Conservation (phyloP, 2,888 invertebrate species). For the Nemotelus nigrinus region DNA sequence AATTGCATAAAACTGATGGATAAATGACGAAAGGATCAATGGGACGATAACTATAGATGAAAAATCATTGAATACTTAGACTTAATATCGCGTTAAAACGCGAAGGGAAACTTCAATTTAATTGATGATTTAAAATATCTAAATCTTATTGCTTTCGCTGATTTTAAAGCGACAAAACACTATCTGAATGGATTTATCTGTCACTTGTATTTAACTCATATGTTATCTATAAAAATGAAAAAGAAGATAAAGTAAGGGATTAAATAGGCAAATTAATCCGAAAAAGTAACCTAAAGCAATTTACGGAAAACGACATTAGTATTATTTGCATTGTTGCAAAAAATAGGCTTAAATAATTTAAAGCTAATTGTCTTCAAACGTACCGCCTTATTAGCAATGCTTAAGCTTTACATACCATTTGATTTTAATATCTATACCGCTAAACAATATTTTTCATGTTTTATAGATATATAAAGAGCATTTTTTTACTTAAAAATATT, state of each 20-base stretch:
- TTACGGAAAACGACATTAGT: slow-evolving; percentile 12
- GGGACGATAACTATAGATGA: not conserved
- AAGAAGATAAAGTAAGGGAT: not conserved
- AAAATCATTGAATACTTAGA: too few relatives aligned
- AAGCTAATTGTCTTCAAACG: too few relatives aligned
- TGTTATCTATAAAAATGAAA: not conserved
- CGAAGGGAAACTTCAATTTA: too few relatives aligned
- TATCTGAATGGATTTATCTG: not conserved
- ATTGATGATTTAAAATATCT: too few relatives aligned
- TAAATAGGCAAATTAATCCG: not conserved
- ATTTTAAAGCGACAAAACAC: not conserved
- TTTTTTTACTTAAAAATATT: too few relatives aligned
- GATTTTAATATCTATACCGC: too few relatives aligned
- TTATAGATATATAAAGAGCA: too few relatives aligned
- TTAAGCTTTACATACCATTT: too few relatives aligned
- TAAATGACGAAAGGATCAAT: not conserved
- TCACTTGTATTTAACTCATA: not conserved
- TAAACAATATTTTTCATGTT: too few relatives aligned
- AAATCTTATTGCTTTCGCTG: not conserved
- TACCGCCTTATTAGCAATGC: too few relatives aligned
- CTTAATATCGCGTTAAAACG: too few relatives aligned
- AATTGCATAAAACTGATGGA: not conserved
- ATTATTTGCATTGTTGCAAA: slow-evolving; percentile 19
- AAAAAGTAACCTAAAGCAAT: slow-evolving; percentile 31
- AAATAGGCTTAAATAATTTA: not conserved